Evolutionary conservation across 1,140 invertebrate species (phyloP).

Genomic region (Nephila pilipes): DNA sequence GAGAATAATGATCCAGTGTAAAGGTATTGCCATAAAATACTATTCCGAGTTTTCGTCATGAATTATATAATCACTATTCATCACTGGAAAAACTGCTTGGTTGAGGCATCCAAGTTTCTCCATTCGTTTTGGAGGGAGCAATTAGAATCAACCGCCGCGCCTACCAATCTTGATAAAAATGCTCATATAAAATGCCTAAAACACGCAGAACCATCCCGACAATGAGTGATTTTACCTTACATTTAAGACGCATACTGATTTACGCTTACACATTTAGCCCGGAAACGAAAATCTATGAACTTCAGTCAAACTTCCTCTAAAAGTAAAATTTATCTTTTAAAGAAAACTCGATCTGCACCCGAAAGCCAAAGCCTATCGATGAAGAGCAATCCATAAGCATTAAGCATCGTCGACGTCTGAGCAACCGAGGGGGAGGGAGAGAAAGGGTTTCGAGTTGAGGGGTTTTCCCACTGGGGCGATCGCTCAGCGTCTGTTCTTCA

Average conservation of each 20-base stretch:
- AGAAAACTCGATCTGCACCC: conserved; percentile 40
- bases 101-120: neutral
- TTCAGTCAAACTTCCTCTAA: conserved; percentile 33
- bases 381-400: conserved; percentile 72
- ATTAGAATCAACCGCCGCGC: conserved; percentile 33
- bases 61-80: conserved; percentile 5
- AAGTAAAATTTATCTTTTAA: conserved; percentile 76
- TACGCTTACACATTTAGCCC: neutral
- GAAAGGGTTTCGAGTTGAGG: neutral
- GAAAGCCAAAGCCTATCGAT: conserved; percentile 8
- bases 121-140: neutral
- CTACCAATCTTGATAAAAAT: conserved; percentile 48
- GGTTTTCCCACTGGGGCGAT: conserved; percentile 66
- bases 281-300: conserved; percentile 65
- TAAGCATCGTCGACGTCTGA: conserved; percentile 55
- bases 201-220: neutral
- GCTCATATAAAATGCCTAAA: conserved; percentile 28
- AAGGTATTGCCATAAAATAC: neutral
- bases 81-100: conserved; percentile 1
- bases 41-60: neutral
- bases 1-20: neutral
- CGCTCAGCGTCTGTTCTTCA: conserved; percentile 63
- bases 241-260: conserved; percentile 24
- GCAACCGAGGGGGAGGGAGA: neutral
- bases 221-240: neutral